Percentiles rank a stretch among this genome's conserved stretches.
Conservation (phyloP, 2,797 vertebrate genomes). For the Amazonetta brasiliensis region DNA sequence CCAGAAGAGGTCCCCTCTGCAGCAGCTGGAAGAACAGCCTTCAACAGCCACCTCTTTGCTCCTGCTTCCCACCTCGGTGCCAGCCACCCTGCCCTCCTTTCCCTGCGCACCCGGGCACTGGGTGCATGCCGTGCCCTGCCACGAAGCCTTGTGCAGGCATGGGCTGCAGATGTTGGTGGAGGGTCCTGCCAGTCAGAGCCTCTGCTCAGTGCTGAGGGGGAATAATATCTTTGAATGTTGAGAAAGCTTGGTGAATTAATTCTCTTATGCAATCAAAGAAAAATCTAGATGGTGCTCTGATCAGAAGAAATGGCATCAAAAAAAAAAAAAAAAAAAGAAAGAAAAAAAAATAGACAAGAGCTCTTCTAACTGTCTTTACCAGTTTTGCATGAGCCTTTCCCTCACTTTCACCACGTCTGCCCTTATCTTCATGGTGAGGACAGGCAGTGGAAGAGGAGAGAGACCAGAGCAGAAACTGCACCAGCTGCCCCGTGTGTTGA, state of each 20-base stretch:
- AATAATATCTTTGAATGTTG: background rate
- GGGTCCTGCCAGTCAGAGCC: background rate
- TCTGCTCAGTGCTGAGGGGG: fast-evolving
- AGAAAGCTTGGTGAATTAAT: background rate
- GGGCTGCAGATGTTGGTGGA: background rate
- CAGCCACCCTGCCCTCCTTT: background rate
- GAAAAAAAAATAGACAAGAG: background rate
- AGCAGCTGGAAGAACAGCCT: background rate
- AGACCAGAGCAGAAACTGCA: background rate
- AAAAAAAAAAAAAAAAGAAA: no score
- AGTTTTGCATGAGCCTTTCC: background rate
- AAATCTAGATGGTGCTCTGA: background rate
- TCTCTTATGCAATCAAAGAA: background rate
- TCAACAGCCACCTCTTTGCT: background rate
- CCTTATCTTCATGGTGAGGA: fast-evolving
- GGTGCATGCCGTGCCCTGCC: fast-evolving
- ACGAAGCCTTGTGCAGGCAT: background rate
- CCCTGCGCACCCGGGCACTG: background rate
- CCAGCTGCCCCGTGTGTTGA: background rate
- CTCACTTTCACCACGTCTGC: background rate
- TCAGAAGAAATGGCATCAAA: background rate
- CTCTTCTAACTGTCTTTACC: background rate
- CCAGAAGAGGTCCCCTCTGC: background rate
- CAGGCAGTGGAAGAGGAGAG: background rate
- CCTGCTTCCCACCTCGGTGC: background rate